Percentiles rank a stretch among this genome's conserved stretches.
Evolutionary conservation across 2,888 invertebrate genomes (phyloP).

Genomic region (Bibio marci): DNA sequence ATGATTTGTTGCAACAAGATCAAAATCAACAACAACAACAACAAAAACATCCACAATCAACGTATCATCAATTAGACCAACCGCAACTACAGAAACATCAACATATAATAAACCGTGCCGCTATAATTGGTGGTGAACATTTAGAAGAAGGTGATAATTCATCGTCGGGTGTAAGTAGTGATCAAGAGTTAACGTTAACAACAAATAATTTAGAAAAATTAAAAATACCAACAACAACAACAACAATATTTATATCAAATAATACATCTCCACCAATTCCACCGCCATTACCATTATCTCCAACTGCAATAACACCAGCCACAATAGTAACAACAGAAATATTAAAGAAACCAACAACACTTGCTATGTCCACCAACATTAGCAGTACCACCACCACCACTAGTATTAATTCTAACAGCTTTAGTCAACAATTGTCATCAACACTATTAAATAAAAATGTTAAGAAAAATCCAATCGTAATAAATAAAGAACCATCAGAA

Average conservation of each 20-base stretch:
- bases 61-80: conserved; percentile 3
- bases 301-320: conserved; percentile 9
- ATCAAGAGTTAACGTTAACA: conserved; percentile 54
- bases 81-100: conserved; percentile 4
- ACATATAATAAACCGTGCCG: too few species aligned
- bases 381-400: conserved; percentile 11
- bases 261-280: conserved; percentile 15
- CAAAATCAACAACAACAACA: conserved; percentile 7
- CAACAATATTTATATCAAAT: conserved; percentile 21
- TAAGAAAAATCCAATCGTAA: conserved; percentile 4
- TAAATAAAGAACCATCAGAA: conserved; percentile 8
- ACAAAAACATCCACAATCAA: conserved; percentile 7
- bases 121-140: conserved; percentile 24
- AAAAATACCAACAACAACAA: background rate
- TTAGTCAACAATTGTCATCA: background rate
- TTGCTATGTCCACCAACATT: conserved; percentile 1
- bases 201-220: conserved; percentile 16
- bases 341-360: conserved; percentile 7
- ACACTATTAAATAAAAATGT: conserved; percentile 14
- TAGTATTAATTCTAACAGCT: conserved; percentile 20
- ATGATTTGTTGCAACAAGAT: conserved; percentile 41
- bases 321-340: conserved; percentile 5
- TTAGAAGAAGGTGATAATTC: conserved; percentile 75
- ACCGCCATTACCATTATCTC: conserved; percentile 9
- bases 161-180: conserved; percentile 74